Evolutionary conservation across 1,140 invertebrate species (phyloP).

Genomic region (Tetraneura akinire): DNA sequence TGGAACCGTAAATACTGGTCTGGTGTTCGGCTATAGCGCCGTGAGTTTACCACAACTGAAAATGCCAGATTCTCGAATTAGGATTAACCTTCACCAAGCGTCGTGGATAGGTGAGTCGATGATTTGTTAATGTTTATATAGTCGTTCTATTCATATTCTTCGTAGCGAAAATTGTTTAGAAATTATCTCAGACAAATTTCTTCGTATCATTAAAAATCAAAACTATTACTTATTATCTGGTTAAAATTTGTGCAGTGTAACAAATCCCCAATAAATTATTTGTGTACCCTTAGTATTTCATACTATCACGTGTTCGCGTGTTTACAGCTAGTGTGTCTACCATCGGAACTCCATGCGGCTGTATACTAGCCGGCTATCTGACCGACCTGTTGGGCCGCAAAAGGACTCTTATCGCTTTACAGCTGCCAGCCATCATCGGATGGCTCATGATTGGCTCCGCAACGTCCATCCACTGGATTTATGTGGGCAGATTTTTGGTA

Average conservation of each 20-base stretch:
- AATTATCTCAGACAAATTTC: no score
- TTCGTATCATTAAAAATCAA: no score
- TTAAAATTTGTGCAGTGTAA: no score
- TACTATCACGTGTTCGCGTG: background rate
- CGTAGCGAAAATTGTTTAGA: no score
- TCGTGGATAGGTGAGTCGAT: slow-evolving; percentile 70
- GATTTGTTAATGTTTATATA: no score
- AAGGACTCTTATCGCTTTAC: slow-evolving; percentile 68
- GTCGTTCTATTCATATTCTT: no score
- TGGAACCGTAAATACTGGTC: slow-evolving; percentile 72
- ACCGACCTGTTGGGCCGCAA: slow-evolving; percentile 72
- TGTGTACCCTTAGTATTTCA: no score
- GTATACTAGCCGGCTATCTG: slow-evolving; percentile 70
- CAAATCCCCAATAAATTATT: no score
- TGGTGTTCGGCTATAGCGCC: slow-evolving; percentile 74
- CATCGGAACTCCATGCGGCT: slow-evolving; percentile 72
- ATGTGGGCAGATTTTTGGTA: slow-evolving; percentile 65
- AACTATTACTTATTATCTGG: no score
- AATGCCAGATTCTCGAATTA: slow-evolving; percentile 62
- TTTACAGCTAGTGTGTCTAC: slow-evolving; percentile 71
- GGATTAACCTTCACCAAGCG: slow-evolving; percentile 65
- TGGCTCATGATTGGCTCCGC: slow-evolving; percentile 69
- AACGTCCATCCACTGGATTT: slow-evolving; percentile 66
- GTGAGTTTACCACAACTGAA: slow-evolving; percentile 70
- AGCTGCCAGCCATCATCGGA: slow-evolving; percentile 70